A percentile compares a stretch with the other conserved stretches of the same genome.
phyloP scores from a whole-genome alignment of 1,140 invertebrate genomes.

The Aphidius ervi region DNA sequence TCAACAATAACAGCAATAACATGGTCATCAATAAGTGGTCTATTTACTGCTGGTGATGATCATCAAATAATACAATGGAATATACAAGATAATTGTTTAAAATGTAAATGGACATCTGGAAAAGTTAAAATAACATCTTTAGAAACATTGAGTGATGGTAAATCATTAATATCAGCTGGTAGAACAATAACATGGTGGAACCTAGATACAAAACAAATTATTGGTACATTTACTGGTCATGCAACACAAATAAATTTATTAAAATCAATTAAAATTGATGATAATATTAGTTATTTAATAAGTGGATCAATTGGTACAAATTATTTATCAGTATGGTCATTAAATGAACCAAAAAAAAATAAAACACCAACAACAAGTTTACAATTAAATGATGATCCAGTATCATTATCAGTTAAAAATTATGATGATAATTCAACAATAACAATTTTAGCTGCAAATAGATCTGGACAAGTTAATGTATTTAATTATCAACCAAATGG shows the following conservation, averaged over 20 bases:
- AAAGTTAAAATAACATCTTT: constrained; percentile 65
- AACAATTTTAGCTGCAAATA: constrained; percentile 58
- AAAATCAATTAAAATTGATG: constrained; percentile 45
- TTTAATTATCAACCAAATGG: constrained; percentile 74
- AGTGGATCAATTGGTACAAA: constrained; percentile 59
- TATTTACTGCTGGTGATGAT: constrained; percentile 57
- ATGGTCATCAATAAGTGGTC: constrained; percentile 47
- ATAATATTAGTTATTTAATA: constrained; percentile 56
- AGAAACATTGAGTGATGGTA: constrained; percentile 59
- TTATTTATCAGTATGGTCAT: constrained; percentile 60
- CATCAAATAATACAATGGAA: constrained; percentile 54
- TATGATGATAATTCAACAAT: constrained; percentile 32
- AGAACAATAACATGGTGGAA: constrained; percentile 66
- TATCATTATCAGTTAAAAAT: constrained; percentile 41
- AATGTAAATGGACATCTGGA: constrained; percentile 61
- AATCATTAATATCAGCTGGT: constrained; percentile 62
- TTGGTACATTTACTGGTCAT: constrained; percentile 66
- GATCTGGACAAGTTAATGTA: constrained; percentile 70
- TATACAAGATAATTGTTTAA: constrained; percentile 50
- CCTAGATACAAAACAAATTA: constrained; percentile 54
- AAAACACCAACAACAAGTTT: constrained; percentile 50
- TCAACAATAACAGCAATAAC: constrained; percentile 53
- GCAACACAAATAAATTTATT: constrained; percentile 60
- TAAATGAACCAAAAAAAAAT: constrained; percentile 46
- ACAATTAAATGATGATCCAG: constrained; percentile 44